phyloP scores from a whole-genome alignment of 2,888 invertebrate species.

The Caradrina kadenii region DNA sequence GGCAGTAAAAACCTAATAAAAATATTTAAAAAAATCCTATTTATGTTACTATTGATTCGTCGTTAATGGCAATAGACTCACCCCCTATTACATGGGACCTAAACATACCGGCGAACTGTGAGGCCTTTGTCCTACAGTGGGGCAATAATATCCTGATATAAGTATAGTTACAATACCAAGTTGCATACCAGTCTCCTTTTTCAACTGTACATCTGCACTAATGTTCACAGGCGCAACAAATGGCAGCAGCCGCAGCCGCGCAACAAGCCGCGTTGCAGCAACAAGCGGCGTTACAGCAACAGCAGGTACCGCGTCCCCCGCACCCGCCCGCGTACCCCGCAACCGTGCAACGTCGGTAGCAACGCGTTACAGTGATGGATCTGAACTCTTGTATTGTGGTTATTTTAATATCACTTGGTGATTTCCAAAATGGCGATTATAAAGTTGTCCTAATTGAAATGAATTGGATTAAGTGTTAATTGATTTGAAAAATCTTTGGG shows the following conservation, averaged over 20 bases:
- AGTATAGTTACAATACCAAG: no score
- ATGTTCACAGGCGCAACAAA: constrained; percentile 85
- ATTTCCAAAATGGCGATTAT: neutral
- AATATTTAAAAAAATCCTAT: no score
- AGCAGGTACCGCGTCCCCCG: constrained; percentile 91
- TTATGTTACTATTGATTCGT: no score
- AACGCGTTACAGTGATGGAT: constrained; percentile 3
- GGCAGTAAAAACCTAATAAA: no score
- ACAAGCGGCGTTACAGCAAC: constrained; percentile 91
- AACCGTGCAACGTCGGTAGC: constrained; percentile 78
- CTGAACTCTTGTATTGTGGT: neutral
- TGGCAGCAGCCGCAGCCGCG: constrained; percentile 90
- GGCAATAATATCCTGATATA: no score
- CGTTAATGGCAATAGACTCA: no score
- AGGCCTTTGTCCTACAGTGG: no score
- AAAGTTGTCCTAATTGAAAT: neutral
- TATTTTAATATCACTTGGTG: neutral
- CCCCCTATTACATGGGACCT: no score
- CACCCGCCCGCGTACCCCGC: constrained; percentile 87
- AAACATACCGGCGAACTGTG: no score
- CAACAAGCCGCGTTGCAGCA: constrained; percentile 91
- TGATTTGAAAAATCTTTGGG: no score
- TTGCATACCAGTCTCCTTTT: no score
- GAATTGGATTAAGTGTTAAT: neutral
- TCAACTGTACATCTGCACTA: neutral